phyloP scores from a whole-genome alignment of 2,888 invertebrate genomes.

The Tanaodytes sp. region DNA sequence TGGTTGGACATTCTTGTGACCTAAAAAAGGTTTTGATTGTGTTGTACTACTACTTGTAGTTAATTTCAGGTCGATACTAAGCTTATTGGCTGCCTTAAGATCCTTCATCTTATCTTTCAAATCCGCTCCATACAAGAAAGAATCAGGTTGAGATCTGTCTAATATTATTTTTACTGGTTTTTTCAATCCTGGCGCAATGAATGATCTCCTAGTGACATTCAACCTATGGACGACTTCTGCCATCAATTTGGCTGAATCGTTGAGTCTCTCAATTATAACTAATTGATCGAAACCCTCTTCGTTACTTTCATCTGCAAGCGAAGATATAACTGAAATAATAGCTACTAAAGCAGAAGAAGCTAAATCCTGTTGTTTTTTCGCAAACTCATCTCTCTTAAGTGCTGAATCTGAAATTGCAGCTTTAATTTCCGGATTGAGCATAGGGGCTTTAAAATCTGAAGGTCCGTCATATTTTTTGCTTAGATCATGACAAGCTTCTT shows the following conservation, averaged over 20 bases:
- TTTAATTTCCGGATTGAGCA: not conserved
- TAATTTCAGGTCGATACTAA: slow-evolving; percentile 5
- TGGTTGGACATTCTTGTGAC: not conserved
- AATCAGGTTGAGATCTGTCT: slow-evolving; percentile 24
- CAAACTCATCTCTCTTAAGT: slow-evolving; percentile 26
- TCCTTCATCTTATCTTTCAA: slow-evolving; percentile 10
- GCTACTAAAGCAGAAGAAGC: slow-evolving; percentile 18
- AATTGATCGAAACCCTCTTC: slow-evolving; percentile 27
- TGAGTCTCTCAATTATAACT: slow-evolving; percentile 11
- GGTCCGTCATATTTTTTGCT: not conserved
- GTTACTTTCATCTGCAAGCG: slow-evolving; percentile 23
- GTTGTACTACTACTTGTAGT: not conserved
- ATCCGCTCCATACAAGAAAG: slow-evolving; percentile 20
- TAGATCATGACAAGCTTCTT: not conserved
- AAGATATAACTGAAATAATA: slow-evolving; percentile 16
- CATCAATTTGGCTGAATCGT: slow-evolving; percentile 1
- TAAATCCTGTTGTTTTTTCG: slow-evolving; percentile 24
- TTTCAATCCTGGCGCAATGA: slow-evolving; percentile 33
- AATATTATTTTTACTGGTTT: slow-evolving; percentile 26
- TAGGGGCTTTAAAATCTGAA: not conserved
- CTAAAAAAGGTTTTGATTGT: slow-evolving; percentile 13
- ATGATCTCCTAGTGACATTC: slow-evolving; percentile 30
- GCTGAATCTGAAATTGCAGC: slow-evolving; percentile 14
- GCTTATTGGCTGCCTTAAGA: slow-evolving; percentile 5
- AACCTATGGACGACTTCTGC: slow-evolving; percentile 22